Evolutionary conservation across 2,797 vertebrate genomes (phyloP).

Genomic region (Chelon auratus): DNA sequence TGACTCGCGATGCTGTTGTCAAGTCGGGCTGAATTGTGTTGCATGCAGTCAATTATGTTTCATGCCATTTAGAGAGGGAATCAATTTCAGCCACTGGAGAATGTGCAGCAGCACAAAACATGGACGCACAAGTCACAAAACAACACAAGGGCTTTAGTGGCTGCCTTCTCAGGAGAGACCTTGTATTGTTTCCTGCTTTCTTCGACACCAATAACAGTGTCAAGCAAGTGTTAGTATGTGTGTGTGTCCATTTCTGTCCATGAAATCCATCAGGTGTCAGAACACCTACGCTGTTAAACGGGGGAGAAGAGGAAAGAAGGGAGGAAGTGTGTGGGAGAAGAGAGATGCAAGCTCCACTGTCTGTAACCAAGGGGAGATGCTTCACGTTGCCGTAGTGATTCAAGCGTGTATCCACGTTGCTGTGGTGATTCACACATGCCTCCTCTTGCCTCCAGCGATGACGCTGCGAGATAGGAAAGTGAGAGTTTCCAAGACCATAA

Average conservation of each 20-base stretch:
- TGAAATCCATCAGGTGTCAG: slow-evolving; percentile 1
- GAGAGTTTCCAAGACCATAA: slow-evolving; percentile 56
- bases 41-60: slow-evolving; percentile 2
- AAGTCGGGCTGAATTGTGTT: slow-evolving; percentile 10
- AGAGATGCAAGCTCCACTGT: slow-evolving; percentile 55
- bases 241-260: slow-evolving; percentile 2
- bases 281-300: slow-evolving; percentile 5
- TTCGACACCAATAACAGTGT: slow-evolving; percentile 5
- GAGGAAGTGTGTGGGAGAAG: slow-evolving; percentile 69
- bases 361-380: slow-evolving; percentile 72
- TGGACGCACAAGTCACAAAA: slow-evolving; percentile 27
- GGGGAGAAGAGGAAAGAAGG: slow-evolving; percentile 5
- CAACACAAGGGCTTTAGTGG: slow-evolving; percentile 23
- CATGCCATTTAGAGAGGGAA: slow-evolving; percentile 24
- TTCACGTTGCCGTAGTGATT: slow-evolving; percentile 73
- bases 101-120: slow-evolving; percentile 26
- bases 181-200: slow-evolving; percentile 16
- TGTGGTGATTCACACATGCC: slow-evolving; percentile 73
- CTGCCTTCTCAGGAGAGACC: slow-evolving; percentile 21
- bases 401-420: slow-evolving; percentile 67
- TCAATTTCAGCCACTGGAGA: slow-evolving; percentile 53
- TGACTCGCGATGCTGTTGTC: slow-evolving; percentile 11
- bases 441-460: slow-evolving; percentile 61
- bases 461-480: slow-evolving; percentile 57
- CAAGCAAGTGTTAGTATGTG: neutral